Evolutionary conservation across 2,888 invertebrate genomes (phyloP), one percentile per base, ranked within the genome.

Genomic region (Yponomeuta malinellus): DNA sequence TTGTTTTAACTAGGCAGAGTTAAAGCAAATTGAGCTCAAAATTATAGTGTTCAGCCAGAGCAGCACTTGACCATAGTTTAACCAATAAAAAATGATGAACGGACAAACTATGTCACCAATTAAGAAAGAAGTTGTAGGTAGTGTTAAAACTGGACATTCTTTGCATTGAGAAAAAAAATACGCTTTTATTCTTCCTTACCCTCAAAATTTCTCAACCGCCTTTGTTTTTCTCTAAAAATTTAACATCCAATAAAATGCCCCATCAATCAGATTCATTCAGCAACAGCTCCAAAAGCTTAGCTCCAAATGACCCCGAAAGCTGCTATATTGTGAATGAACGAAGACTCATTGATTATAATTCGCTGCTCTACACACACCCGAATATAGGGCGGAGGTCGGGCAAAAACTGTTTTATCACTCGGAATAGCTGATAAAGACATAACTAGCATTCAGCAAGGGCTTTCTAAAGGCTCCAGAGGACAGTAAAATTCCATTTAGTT

Each of bases 271-370:
- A 79, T 81, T 82, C 84, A 86, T 84, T 85, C 81, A 82, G 76
- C 71, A 82, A 82, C 78, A 83, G 81, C 81, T 79, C 73, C 78
- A 80, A 81, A 81, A 84, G 82, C 79, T 81, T 68, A 84, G 83
- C 83, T 86, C 77, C 82, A 83, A 81, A 85, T 88, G 89, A 90
- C 89, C 89, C 86, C 88, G 87, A 88, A 84, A 85, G 79, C 77
- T 83, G 81, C 85, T 80, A 84, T 86, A 89, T 90, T 84, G 88
- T 92, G 91, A 92, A 92, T 92, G 91, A 91, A 90, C 83, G 81
- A 76, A 78, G 74, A 82, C 81, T 88, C 91, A 91, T 90, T 91
- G 91, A 91, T 89, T 90, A 86, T 86, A 87, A 74, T 59, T 59
- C 80, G 83, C 82, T 83, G 85, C 83, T 82, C 71, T 74, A 78